phyloP scores from a whole-genome alignment of 2,113 vertebrate species.

The Gymnarchus niloticus region DNA sequence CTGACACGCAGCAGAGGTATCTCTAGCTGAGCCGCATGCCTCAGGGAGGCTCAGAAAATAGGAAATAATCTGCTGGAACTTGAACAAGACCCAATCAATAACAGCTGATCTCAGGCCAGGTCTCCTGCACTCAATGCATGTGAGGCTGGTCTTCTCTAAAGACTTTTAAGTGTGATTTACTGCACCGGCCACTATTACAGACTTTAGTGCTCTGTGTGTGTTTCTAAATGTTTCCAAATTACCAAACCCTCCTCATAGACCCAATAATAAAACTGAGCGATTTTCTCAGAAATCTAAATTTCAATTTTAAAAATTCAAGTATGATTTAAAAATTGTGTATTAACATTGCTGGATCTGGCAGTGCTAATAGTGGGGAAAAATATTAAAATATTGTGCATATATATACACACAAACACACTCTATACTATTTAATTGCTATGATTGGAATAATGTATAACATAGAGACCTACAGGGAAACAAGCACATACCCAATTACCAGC shows the following conservation, averaged over 20 bases:
- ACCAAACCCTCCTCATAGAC: too few relatives aligned
- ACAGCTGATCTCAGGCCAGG: neutral
- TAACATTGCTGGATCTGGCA: neutral
- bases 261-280: neutral
- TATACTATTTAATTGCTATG: neutral
- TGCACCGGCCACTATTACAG: neutral
- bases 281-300: too few relatives aligned
- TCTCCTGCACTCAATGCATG: neutral
- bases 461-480: neutral
- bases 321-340: neutral
- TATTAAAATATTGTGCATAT: too few relatives aligned
- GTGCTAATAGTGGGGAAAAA: too few relatives aligned
- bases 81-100: neutral
- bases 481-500: neutral
- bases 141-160: neutral
- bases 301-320: too few relatives aligned
- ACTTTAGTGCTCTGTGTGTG: neutral
- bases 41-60: too few relatives aligned
- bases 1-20: neutral
- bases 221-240: neutral
- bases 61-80: too few relatives aligned
- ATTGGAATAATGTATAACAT: neutral
- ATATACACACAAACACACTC: neutral
- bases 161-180: neutral
- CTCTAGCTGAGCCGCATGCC: too few relatives aligned